phyloP scores from a whole-genome alignment of 2,888 invertebrate species.

The Mythimna lalbum region DNA sequence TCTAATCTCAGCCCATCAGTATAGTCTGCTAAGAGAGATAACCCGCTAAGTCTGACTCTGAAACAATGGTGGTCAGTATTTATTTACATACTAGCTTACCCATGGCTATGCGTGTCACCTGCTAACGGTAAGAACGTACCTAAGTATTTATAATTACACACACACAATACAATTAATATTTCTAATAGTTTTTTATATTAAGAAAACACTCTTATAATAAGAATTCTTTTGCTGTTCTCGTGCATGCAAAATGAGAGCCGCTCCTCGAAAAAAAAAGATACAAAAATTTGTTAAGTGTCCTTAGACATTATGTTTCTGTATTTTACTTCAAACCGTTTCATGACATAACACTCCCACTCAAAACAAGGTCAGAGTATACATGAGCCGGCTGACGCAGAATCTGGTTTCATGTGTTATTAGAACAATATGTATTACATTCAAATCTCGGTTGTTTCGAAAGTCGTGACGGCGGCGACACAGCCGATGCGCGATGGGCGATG shows the following conservation, averaged over 20 bases:
- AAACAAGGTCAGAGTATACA: constrained; percentile 61
- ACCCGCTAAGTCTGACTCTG: constrained; percentile 4
- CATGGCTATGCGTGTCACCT: background rate
- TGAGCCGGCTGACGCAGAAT: constrained; percentile 60
- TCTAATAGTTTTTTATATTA: background rate
- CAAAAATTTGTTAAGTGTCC: constrained; percentile 12
- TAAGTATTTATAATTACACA: background rate
- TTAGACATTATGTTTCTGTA: constrained; percentile 22
- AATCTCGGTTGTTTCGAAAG: constrained; percentile 63
- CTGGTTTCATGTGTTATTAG: constrained; percentile 60
- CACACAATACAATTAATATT: constrained; percentile 4
- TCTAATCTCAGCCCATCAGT: constrained; percentile 35
- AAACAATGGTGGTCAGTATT: constrained; percentile 35
- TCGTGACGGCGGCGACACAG: constrained; percentile 67
- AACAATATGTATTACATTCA: constrained; percentile 66
- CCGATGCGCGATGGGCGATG: constrained; percentile 77
- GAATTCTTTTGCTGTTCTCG: background rate
- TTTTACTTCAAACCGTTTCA: constrained; percentile 51
- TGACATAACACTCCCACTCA: constrained; percentile 58
- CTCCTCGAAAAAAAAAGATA: constrained; percentile 15
- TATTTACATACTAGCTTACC: constrained; percentile 27
- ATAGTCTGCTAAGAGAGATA: constrained; percentile 28
- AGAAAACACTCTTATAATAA: background rate
- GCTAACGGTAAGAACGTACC: background rate
- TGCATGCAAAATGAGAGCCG: background rate